Evolutionary conservation across 2,888 invertebrate genomes (phyloP), one percentile per base, ranked within the genome.

Genomic region (Brenthis daphne): DNA sequence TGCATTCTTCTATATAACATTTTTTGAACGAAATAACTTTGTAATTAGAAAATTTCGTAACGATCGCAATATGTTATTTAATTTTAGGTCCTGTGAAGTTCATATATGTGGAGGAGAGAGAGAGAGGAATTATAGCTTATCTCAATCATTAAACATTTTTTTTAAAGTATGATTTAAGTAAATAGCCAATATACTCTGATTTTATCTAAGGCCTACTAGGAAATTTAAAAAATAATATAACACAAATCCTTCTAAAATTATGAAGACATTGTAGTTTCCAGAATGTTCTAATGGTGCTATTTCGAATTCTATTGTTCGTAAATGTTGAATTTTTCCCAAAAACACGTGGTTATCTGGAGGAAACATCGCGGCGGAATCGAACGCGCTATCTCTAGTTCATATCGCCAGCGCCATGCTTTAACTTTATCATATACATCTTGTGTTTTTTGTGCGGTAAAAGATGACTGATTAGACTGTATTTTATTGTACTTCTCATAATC

Each of bases 331-430:
- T 82, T 84, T 84, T 81, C 82, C 80, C 82, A 83, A 86, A 20
- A 89, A 87, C 82, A 83, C 79, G 79, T 78, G 79, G 77, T 85
- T 86, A 90, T 90, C 89, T 81, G 68, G 74, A 74, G 78, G 80
- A 78, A 82, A 82, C 81, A 88, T 89, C 88, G 79, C 76, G 80
- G 77, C 80, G 85, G 87, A 88, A 88, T 89, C 90, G 85, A 89
- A 89, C 82, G 75, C 70, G 80, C 82, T 90, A 91, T 91, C 90
- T 74, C 67, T 69, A 70, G 81, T 76, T 81, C 73, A 77, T 77
- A 90, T 90, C 90, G 79, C 79, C 80, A 77, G 79, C 77, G 81
- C 80, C 75, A 74, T 77, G 79, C 77, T 75, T 77, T 73, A 74
- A 73, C 69, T 64, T 74, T 80, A 81, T 81, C 80, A n/a, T 56